Evolutionary conservation across 2,888 invertebrate species (phyloP).

Genomic region (Scaptodrosophila latifasciaeformis): DNA sequence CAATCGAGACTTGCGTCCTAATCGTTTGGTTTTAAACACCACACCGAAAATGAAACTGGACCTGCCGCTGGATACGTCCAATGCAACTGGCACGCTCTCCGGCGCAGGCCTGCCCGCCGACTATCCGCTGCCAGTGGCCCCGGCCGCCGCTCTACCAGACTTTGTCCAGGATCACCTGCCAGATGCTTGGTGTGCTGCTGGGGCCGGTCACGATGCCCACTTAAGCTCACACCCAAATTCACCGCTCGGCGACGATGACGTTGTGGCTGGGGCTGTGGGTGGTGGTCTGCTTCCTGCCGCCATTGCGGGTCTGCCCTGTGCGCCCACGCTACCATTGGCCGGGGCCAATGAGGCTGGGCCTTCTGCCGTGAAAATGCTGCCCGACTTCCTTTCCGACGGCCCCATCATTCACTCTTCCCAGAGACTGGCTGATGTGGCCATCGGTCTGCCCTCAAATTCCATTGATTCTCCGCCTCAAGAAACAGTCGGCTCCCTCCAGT

Average conservation of each 20-base stretch:
- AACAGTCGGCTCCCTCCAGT: conserved; percentile 54
- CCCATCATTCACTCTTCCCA: conserved; percentile 77
- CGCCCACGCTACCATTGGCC: conserved; percentile 22
- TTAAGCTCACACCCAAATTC: conserved; percentile 72
- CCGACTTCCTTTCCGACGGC: conserved; percentile 84
- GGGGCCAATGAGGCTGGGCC: conserved; percentile 16
- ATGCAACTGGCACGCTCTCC: conserved; percentile 14
- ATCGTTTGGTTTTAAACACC: conserved; percentile 56
- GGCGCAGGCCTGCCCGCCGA: conserved; percentile 37
- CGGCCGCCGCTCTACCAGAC: conserved; percentile 81
- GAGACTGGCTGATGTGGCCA: conserved; percentile 73
- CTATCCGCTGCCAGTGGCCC: conserved; percentile 42
- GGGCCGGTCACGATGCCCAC: conserved; percentile 63
- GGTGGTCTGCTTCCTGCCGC: conserved; percentile 30
- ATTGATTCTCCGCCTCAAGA: conserved; percentile 74
- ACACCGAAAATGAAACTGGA: conserved; percentile 66
- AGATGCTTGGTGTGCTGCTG: conserved; percentile 78
- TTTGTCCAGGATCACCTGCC: conserved; percentile 93
- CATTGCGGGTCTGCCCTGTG: conserved; percentile 39
- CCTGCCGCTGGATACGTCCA: conserved; percentile 56
- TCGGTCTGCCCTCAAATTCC: conserved; percentile 71
- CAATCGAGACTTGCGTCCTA: conserved; percentile 48
- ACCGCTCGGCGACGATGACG: conserved; percentile 55
- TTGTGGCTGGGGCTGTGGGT: conserved; percentile 36
- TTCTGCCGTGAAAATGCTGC: conserved; percentile 74